Percentiles rank a stretch among this genome's conserved stretches.
These are phyloP conservation scores for Enteromius viviparus DNA, from an alignment of 2,797 vertebrate genomes.

Conservation along the genomic window DNA sequence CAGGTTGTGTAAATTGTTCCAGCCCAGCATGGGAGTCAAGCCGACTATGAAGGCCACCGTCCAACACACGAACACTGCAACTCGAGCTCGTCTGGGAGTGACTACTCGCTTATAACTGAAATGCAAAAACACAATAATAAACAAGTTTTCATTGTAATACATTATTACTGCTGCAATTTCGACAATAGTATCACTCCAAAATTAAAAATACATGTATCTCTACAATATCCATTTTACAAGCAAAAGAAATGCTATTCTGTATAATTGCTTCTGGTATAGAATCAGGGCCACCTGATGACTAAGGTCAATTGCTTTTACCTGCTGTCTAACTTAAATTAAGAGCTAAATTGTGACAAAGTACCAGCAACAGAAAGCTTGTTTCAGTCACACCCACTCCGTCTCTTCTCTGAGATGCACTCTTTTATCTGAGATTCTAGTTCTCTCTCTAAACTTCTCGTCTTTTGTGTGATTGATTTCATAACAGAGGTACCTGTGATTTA, in stretches of 20 bases:
- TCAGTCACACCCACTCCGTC: constrained; percentile 18
- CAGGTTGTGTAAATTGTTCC: constrained; percentile 87
- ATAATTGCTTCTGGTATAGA: background rate
- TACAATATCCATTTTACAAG: background rate
- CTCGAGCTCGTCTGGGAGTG: constrained; percentile 83
- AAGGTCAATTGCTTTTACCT: background rate
- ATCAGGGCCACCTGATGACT: background rate
- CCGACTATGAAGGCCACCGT: constrained; percentile 90
- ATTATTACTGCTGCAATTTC: background rate
- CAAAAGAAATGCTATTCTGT: background rate
- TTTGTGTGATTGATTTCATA: constrained; percentile 10
- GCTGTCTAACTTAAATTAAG: constrained; percentile 24
- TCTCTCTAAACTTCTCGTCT: constrained; percentile 8
- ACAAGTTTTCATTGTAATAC: background rate
- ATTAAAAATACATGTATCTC: background rate
- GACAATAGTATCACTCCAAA: background rate
- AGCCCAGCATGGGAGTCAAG: constrained; percentile 93
- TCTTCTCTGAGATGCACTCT: background rate
- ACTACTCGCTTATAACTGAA: constrained; percentile 91
- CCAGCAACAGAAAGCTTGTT: constrained; percentile 25
- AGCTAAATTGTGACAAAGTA: constrained; percentile 28
- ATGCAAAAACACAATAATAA: constrained; percentile 50
- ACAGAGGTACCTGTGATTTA: constrained; percentile 8
- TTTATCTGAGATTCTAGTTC: constrained; percentile 22
- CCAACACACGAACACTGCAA: constrained; percentile 91